Conservation (phyloP, 2,797 vertebrate species). For the Onychomys torridus region DNA sequence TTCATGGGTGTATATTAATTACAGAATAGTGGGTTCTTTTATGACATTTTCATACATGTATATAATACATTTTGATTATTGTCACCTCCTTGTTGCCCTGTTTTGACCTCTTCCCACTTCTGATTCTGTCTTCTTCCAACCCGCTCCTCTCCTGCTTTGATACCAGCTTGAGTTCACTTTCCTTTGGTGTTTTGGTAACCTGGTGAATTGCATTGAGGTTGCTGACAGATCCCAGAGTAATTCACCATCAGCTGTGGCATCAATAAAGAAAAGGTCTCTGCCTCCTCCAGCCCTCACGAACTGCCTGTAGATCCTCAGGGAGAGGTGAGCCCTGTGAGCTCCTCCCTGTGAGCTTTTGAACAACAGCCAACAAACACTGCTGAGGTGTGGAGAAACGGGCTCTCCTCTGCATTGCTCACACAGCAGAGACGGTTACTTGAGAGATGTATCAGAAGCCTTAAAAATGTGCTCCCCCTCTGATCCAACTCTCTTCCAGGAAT, state of each 20-base stretch:
- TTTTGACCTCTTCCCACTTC: neutral
- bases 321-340: too few species aligned
- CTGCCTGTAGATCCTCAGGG: neutral
- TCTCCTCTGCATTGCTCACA: neutral
- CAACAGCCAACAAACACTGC: neutral
- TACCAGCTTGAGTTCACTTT: neutral
- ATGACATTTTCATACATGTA: neutral
- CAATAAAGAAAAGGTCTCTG: neutral
- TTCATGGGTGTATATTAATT: neutral
- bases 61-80: neutral
- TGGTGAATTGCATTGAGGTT: neutral
- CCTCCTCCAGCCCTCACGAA: neutral
- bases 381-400: neutral
- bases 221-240: neutral
- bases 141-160: neutral
- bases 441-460: neutral
- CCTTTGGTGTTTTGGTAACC: neutral
- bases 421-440: neutral
- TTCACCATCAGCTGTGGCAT: neutral
- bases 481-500: conserved; percentile 55
- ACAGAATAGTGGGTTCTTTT: neutral
- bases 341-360: neutral
- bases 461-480: neutral
- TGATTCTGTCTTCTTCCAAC: neutral
- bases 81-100: too few species aligned